Percentiles rank a stretch among this genome's conserved stretches.
Evolutionary conservation across 2,888 invertebrate genomes (phyloP).

Genomic region (Phlogophora meticulosa): DNA sequence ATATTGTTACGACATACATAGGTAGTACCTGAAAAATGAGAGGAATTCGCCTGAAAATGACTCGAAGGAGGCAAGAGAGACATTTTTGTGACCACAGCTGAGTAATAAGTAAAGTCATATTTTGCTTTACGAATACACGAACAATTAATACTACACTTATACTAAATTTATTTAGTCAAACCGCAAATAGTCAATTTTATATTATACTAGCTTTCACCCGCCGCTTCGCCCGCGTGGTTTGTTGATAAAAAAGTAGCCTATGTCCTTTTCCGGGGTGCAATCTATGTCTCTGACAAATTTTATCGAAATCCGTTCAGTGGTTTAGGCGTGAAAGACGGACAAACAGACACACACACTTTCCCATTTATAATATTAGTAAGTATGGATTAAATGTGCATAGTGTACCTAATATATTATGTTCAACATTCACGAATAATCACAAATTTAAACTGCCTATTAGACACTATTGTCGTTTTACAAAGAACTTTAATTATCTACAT

Average conservation of each 20-base stretch:
- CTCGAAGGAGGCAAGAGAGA: background rate
- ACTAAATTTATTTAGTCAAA: background rate
- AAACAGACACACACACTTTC: too few species aligned
- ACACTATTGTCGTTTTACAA: constrained; percentile 36
- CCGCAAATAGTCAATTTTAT: constrained; percentile 13
- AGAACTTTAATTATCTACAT: constrained; percentile 47
- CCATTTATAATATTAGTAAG: too few species aligned
- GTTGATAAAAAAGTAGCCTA: background rate
- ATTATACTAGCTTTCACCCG: too few species aligned
- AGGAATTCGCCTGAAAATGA: background rate
- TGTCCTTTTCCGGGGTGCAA: too few species aligned
- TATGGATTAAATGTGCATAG: background rate
- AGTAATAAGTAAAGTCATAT: too few species aligned
- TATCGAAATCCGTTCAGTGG: too few species aligned
- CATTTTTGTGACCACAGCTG: too few species aligned
- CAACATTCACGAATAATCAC: constrained; percentile 11
- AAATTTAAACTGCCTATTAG: constrained; percentile 20
- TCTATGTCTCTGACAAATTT: too few species aligned
- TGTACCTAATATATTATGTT: constrained; percentile 1
- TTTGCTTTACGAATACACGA: background rate
- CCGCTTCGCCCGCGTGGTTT: too few species aligned
- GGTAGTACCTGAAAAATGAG: too few species aligned
- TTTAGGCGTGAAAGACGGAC: too few species aligned
- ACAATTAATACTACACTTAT: background rate
- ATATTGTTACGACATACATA: background rate